A percentile compares a stretch with the other conserved stretches of the same genome.
Conservation (phyloP, 2,797 vertebrate genomes). For the Phataginus tetradactyla region DNA sequence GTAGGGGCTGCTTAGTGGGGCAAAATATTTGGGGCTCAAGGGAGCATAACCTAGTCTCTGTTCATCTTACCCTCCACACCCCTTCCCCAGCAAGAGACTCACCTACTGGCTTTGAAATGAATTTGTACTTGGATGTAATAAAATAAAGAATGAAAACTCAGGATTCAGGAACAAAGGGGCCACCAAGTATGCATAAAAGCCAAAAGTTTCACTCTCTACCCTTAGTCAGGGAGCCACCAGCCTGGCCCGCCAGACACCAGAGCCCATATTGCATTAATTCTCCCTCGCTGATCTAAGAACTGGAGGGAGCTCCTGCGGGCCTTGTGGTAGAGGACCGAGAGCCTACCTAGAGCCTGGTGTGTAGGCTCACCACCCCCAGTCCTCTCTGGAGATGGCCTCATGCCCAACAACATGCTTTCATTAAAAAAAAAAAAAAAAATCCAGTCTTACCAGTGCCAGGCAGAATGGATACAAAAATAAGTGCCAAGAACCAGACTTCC, state of each 20-base stretch:
- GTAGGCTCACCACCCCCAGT: background rate
- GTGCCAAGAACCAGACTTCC: background rate
- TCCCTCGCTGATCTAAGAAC: background rate
- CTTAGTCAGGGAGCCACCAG: background rate
- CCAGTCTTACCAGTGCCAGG: background rate
- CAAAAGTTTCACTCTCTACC: background rate
- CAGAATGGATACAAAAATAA: background rate
- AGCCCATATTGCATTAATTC: background rate
- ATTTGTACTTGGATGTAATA: background rate
- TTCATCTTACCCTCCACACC: background rate
- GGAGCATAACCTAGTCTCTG: background rate
- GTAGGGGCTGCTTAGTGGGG: background rate
- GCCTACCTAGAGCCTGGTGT: background rate
- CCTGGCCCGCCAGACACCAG: too few relatives aligned
- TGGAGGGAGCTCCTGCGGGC: too few relatives aligned
- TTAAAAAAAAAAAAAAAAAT: background rate
- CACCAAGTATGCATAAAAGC: background rate
- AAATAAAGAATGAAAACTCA: conserved; percentile 32
- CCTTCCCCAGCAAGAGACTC: background rate
- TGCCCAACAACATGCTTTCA: background rate
- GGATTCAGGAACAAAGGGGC: conserved; percentile 31
- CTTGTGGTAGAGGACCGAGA: background rate
- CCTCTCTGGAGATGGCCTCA: background rate
- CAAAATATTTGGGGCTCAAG: background rate
- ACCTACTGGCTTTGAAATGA: background rate